These are phyloP conservation scores for Adelosebastes latens DNA, from an alignment of 2,797 vertebrate genomes.

Conservation along the genomic window DNA sequence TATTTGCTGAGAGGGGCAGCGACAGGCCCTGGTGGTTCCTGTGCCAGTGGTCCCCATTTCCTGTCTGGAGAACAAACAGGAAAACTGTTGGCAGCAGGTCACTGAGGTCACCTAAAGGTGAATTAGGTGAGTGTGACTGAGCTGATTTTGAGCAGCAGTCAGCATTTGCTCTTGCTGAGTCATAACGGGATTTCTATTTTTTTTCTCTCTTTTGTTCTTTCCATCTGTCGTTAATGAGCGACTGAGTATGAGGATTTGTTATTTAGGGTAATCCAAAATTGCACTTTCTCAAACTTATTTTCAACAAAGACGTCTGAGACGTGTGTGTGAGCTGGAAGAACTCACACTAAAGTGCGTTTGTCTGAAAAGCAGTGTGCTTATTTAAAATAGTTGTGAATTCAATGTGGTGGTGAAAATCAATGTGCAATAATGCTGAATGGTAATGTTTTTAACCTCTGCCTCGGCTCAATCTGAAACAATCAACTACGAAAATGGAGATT, in stretches of 20 bases:
- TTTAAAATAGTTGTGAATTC: neutral
- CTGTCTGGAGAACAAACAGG: conserved; percentile 60
- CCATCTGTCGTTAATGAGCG: neutral
- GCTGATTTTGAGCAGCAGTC: conserved; percentile 50
- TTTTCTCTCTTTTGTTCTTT: neutral
- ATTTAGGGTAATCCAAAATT: neutral
- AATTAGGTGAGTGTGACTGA: conserved; percentile 6
- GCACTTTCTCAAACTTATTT: neutral
- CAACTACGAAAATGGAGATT: neutral
- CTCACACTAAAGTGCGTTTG: neutral
- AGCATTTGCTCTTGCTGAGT: conserved; percentile 60
- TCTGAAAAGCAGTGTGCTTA: neutral
- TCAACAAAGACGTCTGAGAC: neutral
- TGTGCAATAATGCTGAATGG: neutral
- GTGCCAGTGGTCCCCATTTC: conserved; percentile 53
- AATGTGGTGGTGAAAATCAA: neutral
- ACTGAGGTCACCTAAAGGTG: conserved; percentile 41
- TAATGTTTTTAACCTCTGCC: neutral
- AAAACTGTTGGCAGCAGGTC: conserved; percentile 47
- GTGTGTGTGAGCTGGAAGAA: neutral
- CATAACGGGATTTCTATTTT: conserved; percentile 5
- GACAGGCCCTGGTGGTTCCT: conserved; percentile 40
- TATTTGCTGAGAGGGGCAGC: conserved; percentile 42
- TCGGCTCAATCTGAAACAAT: neutral
- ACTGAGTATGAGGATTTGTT: neutral